Evolutionary conservation across 2,888 invertebrate genomes (phyloP), one percentile per base, ranked within the genome.

Genomic region (Beris morrisii): DNA sequence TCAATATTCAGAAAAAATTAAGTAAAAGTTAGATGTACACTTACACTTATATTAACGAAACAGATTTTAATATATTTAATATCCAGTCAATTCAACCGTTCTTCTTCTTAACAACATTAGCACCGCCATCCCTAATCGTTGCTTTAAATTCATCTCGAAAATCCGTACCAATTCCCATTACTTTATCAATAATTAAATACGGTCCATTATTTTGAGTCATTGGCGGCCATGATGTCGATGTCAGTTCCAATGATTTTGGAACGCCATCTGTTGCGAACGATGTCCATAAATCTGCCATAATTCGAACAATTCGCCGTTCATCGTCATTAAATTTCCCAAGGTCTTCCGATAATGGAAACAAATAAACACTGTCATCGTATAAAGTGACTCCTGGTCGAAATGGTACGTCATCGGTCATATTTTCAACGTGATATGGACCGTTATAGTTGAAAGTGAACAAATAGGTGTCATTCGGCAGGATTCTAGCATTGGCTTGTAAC

Each of bases 281-380:
- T 1, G 77, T 75, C 81, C 81, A 81, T 73, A 80, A 73, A 12
- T 71, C 71, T 5, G 83, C 77, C 75, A 85, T 75, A 11, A 76
- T 74, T 12, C 78, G 75, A 0, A 83, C 79, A n/a, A 84, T 73
- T 4, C 72, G 69, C 38, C 74, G 74, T 55, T 83, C 83, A 5
- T 70, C 67, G 0, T 73, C 70, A 69, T 78, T 80, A 4, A 83
- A 72, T 0, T 68, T 67, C 44, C 77, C 77, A 3, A 76, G 76
- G 54, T 78, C 76, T 28, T 70, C 72, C 1, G 81, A 79, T 57
- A 75, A 81, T 3, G 81, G 80, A 72, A 86, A 86, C 28, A 86
- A 72, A 70, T 85, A 84, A 15, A 85, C 81, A 5, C 84, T 79
- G 67, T 87, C 86, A 70, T 86, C 85, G n/a, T 85, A 85, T 64